phyloP scores from a whole-genome alignment of 2,888 invertebrate genomes.

The Agrilus mali region DNA sequence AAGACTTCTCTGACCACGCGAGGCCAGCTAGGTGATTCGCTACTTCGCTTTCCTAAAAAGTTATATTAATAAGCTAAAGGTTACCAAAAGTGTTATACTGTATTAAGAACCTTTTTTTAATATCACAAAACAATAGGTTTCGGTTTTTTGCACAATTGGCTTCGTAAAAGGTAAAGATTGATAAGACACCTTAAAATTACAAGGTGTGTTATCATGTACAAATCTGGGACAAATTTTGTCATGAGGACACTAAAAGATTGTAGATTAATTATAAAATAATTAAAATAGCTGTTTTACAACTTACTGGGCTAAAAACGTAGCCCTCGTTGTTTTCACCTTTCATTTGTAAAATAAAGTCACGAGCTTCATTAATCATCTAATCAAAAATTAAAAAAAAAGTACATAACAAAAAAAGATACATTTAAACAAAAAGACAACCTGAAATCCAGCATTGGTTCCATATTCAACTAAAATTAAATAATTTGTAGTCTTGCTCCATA shows the following conservation, averaged over 20 bases:
- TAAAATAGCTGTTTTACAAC: conserved; percentile 13
- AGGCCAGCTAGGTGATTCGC: conserved; percentile 57
- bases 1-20: conserved; percentile 62
- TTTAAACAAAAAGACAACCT: conserved; percentile 30
- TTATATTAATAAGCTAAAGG: not conserved
- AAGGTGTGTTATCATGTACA: conserved; percentile 51
- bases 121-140: conserved; percentile 68
- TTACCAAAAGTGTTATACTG: not conserved
- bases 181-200: conserved; percentile 62
- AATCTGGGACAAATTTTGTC: conserved; percentile 66
- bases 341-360: conserved; percentile 62
- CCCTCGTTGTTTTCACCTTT: conserved; percentile 32
- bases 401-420: conserved; percentile 1
- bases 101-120: conserved; percentile 55
- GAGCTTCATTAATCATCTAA: conserved; percentile 63
- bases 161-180: conserved; percentile 41
- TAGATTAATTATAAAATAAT: not conserved
- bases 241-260: conserved; percentile 60
- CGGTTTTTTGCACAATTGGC: conserved; percentile 34
- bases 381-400: conserved; percentile 9
- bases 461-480: conserved; percentile 76
- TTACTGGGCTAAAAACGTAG: conserved; percentile 67
- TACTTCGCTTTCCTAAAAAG: conserved; percentile 31
- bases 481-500: conserved; percentile 78
- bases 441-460: conserved; percentile 71